phyloP scores from a whole-genome alignment of 2,113 vertebrate species.

The Athene cunicularia region DNA sequence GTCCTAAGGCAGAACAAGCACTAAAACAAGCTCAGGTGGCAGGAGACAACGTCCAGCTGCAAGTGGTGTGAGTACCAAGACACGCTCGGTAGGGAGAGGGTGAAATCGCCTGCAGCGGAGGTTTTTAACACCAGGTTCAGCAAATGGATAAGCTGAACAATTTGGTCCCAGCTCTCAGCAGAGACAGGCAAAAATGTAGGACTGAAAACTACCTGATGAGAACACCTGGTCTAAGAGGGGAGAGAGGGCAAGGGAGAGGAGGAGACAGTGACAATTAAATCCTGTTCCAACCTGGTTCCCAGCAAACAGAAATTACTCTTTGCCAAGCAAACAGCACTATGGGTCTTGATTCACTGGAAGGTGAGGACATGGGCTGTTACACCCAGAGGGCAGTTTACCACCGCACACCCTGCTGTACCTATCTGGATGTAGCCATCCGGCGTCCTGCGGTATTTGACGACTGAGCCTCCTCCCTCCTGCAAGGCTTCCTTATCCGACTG shows the following conservation, averaged over 20 bases:
- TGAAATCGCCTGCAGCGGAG: fast-evolving
- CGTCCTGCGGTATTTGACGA: constrained; percentile 86
- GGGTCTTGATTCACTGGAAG: neutral
- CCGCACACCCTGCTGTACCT: constrained; percentile 72
- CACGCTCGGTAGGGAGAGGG: no score
- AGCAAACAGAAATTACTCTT: neutral
- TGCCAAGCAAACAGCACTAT: neutral
- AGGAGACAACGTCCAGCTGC: neutral
- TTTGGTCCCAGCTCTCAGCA: neutral
- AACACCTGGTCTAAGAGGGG: neutral
- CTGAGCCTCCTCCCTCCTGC: constrained; percentile 86
- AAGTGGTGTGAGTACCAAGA: neutral
- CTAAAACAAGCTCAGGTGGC: neutral
- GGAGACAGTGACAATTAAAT: neutral
- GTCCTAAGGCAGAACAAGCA: neutral
- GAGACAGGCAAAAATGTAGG: neutral
- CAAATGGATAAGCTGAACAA: neutral
- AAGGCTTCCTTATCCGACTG: constrained; percentile 93
- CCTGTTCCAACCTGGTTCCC: neutral
- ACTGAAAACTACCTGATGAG: neutral
- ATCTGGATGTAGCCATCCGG: constrained; percentile 94
- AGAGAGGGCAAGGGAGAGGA: neutral
- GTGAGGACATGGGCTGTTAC: neutral
- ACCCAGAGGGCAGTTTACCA: neutral
- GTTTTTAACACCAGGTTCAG: neutral